Percentiles rank a stretch among this genome's conserved stretches.
Conservation (phyloP, 2,113 vertebrate genomes). For the Eudorcas thomsonii region DNA sequence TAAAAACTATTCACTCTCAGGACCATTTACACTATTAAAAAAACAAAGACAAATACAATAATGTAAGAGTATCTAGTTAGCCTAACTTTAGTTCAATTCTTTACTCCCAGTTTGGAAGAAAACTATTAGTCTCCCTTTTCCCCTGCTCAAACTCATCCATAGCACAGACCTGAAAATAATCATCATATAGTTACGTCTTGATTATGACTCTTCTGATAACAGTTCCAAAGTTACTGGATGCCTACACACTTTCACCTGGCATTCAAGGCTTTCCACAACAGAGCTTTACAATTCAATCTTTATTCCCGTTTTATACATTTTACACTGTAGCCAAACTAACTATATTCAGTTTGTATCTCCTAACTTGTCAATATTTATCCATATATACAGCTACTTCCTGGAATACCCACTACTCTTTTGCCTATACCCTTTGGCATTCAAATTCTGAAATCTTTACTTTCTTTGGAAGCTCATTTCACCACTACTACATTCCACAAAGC, state of each 20-base stretch:
- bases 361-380: background rate
- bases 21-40: background rate
- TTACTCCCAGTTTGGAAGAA: slow-evolving; percentile 5
- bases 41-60: background rate
- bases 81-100: background rate
- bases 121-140: background rate
- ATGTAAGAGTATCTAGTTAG: background rate
- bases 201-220: background rate
- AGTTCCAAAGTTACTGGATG: background rate
- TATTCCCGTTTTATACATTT: background rate
- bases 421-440: background rate
- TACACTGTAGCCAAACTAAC: background rate
- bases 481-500: background rate
- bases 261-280: background rate
- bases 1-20: slow-evolving; percentile 3
- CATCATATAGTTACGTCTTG: background rate
- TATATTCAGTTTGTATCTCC: background rate
- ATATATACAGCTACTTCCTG: background rate
- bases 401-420: background rate
- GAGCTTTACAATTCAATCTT: background rate
- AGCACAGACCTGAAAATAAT: background rate
- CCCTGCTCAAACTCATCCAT: background rate
- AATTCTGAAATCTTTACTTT: slow-evolving; percentile 18
- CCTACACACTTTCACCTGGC: background rate
- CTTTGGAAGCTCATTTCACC: background rate